Base-by-base conservation (phyloP, 2,797 vertebrate species). In the Poeciliopsis presidionis region DNA sequence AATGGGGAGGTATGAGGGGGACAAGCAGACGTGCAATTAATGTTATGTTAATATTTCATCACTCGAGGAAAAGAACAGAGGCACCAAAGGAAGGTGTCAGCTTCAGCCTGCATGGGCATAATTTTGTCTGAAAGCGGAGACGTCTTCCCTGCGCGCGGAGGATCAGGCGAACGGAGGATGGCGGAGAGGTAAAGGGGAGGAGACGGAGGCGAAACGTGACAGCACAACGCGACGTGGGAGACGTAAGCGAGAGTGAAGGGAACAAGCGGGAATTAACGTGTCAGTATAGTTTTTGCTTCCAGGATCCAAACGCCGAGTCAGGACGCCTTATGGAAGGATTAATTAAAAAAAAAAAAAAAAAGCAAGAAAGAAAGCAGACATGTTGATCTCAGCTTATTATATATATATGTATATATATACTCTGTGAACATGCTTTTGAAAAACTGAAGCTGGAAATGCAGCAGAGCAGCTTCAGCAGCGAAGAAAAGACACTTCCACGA, bases 41-140 rank as follows among this genome's bases (percentile, higher is more conserved):
- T 88, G 88, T 89, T 75, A 49, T 75, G 87, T 94, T 78, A 94
- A 94, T 94, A 93, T 94, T 95, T 94, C 76, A 94, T 91, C 76
- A 82, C 2, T 71, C 14, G 1, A 83, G 83, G 74, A 76, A 81
- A 91, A 57, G 84, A 88, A 84, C 78, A 11, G 59, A 55, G 75
- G 46, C 13, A 78, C 73, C 49, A 73, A 74, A 81, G 79, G 78
- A 86, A 67, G 57, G 86, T 83, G 81, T 79, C 76, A 84, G 80
- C 80, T 87, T 84, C 80, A 74, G 57, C 43, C 45, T 47, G 80
- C 74, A 53, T 71, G 73, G 59, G 78, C 46, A 43, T 41, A 43
- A 30, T 30, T 49, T 46, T 85, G 78, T 87, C 79, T 51, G 33
- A 87, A 69, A 78, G 46, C 78, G 46, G 55, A 77, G 79, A 84